Evolutionary conservation across 2,113 vertebrate genomes (phyloP).

Genomic region (Falco punctatus): DNA sequence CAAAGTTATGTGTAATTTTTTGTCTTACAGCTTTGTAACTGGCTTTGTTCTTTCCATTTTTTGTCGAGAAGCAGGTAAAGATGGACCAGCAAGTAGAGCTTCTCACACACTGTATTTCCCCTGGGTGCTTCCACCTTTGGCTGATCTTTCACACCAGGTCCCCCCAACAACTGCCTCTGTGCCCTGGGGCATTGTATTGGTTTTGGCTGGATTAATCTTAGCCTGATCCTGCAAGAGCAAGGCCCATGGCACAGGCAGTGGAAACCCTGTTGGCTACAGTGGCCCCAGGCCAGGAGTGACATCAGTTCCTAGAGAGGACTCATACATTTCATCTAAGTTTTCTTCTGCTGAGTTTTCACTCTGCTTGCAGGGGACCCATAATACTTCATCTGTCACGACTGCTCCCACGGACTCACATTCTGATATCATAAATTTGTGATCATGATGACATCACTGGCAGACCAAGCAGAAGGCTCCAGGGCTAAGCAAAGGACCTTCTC

Average conservation of each 20-base stretch:
- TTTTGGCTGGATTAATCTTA: neutral
- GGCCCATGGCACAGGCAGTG: accelerated
- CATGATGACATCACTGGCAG: neutral
- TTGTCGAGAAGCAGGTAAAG: neutral
- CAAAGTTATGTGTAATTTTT: neutral
- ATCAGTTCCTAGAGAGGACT: neutral
- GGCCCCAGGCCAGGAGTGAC: neutral
- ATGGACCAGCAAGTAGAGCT: neutral
- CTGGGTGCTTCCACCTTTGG: neutral
- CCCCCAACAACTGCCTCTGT: neutral
- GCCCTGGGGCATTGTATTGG: accelerated
- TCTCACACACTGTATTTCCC: neutral
- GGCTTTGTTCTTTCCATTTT: neutral
- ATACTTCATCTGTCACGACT: neutral
- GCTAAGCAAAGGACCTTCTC: neutral
- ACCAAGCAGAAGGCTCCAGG: neutral
- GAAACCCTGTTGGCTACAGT: neutral
- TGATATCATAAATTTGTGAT: neutral
- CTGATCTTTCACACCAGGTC: neutral
- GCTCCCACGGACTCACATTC: accelerated
- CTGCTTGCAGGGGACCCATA: neutral
- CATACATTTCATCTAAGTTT: neutral
- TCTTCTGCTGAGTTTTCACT: neutral
- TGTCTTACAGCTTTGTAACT: neutral
- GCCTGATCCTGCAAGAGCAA: neutral